Evolutionary conservation across 2,888 invertebrate genomes (phyloP).

Genomic region (Pammene fasciana): DNA sequence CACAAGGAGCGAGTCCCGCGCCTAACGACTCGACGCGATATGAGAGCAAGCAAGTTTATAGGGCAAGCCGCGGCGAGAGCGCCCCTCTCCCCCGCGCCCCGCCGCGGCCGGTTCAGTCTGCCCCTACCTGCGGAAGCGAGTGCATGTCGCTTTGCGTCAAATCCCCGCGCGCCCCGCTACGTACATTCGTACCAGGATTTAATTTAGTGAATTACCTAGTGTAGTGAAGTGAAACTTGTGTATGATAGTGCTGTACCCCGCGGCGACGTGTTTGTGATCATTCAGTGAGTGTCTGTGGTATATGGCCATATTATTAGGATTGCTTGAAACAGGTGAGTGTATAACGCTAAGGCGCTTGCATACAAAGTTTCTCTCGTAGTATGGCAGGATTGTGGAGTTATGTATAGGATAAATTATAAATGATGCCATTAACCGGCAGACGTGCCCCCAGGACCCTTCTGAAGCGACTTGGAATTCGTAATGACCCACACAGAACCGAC

Average conservation of each 20-base stretch:
- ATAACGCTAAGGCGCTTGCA: constrained; percentile 21
- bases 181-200: constrained; percentile 53
- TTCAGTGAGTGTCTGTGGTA: constrained; percentile 21
- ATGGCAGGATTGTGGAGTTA: constrained; percentile 5
- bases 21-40: constrained; percentile 52
- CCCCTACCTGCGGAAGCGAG: constrained; percentile 52
- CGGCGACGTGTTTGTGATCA: constrained; percentile 21
- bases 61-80: constrained; percentile 64
- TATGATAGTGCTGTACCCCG: constrained; percentile 28
- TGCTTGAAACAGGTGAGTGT: constrained; percentile 31
- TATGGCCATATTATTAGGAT: constrained; percentile 36
- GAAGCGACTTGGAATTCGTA: constrained; percentile 10
- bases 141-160: constrained; percentile 30
- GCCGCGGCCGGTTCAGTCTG: constrained; percentile 49
- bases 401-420: constrained; percentile 18
- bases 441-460: constrained; percentile 14
- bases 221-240: constrained; percentile 1
- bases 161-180: constrained; percentile 55
- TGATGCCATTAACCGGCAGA: constrained; percentile 19
- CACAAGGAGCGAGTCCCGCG: constrained; percentile 60
- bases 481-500: background rate
- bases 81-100: constrained; percentile 47
- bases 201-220: constrained; percentile 47
- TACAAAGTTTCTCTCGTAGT: constrained; percentile 15
- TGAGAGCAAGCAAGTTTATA: constrained; percentile 72